These are phyloP conservation scores for Dipodomys spectabilis DNA, from an alignment of 2,113 vertebrate genomes.

Conservation along the genomic window DNA sequence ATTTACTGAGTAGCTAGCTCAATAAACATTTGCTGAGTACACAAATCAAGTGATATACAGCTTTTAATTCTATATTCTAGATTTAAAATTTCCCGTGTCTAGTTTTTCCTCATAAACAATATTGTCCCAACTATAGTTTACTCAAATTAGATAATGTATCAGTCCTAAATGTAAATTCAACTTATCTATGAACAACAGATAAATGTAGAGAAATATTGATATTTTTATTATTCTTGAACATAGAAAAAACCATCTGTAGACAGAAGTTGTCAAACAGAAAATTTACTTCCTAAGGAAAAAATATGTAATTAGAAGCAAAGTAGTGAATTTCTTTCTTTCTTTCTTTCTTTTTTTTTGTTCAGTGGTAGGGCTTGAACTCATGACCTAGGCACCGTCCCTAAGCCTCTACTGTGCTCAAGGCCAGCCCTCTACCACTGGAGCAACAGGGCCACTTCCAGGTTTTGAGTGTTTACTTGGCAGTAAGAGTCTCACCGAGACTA, in stretches of 20 bases:
- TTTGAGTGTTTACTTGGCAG: no score
- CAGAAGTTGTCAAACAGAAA: neutral
- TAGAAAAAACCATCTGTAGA: neutral
- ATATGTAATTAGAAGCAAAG: constrained; percentile 25
- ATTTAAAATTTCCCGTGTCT: constrained; percentile 28
- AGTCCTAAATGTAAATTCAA: neutral
- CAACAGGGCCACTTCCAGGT: no score
- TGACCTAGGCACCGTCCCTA: no score
- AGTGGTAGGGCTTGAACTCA: no score
- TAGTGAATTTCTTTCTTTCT: no score
- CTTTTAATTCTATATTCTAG: neutral
- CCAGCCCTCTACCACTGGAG: no score
- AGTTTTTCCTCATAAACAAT: neutral
- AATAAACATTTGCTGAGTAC: constrained; percentile 20
- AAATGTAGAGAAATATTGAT: neutral
- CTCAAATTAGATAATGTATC: neutral
- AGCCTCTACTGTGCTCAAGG: no score
- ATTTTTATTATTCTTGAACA: constrained; percentile 19
- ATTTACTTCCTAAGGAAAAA: neutral
- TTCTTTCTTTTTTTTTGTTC: no score
- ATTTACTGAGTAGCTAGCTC: neutral
- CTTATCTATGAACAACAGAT: neutral
- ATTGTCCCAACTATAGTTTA: neutral
- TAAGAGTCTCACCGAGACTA: no score
- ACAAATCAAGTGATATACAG: neutral